phyloP scores from a whole-genome alignment of 2,113 vertebrate genomes.

The Phainopepla nitens region DNA sequence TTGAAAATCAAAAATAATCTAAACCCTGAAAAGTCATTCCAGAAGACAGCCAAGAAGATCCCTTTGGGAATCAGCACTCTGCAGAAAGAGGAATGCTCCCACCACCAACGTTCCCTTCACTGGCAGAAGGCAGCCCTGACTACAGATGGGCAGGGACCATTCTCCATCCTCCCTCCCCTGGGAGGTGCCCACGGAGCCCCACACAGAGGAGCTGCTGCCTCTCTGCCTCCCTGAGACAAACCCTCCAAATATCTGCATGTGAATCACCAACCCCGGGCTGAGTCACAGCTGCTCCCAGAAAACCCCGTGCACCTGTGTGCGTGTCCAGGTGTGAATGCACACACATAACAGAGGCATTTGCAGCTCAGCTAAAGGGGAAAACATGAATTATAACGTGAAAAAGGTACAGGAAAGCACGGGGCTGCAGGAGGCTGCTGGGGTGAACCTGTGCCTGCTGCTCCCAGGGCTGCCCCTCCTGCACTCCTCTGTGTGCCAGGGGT shows the following conservation, averaged over 20 bases:
- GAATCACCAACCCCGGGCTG: not conserved
- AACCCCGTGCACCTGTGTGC: not conserved
- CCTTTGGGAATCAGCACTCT: not conserved
- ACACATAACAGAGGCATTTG: not conserved
- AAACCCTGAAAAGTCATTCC: not conserved
- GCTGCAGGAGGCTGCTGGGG: not conserved
- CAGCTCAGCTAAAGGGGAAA: not conserved
- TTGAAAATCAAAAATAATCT: not conserved
- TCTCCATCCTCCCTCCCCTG: not conserved
- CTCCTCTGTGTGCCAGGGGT: fast-evolving
- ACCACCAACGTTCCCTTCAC: not conserved
- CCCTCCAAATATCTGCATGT: not conserved
- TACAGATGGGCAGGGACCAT: fast-evolving
- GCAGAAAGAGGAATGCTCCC: not conserved
- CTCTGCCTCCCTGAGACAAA: fast-evolving
- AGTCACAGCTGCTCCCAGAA: not conserved
- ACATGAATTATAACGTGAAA: not conserved
- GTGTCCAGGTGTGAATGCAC: fast-evolving
- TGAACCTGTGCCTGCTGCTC: not conserved
- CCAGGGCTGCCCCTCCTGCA: not conserved
- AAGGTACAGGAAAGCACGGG: not conserved
- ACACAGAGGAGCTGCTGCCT: not conserved
- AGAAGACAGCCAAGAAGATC: not conserved
- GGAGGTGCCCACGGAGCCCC: not conserved
- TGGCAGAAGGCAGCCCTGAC: not conserved